These are phyloP conservation scores for Sebastes goodei DNA, from an alignment of 2,797 vertebrate species.

Conservation along the genomic window DNA sequence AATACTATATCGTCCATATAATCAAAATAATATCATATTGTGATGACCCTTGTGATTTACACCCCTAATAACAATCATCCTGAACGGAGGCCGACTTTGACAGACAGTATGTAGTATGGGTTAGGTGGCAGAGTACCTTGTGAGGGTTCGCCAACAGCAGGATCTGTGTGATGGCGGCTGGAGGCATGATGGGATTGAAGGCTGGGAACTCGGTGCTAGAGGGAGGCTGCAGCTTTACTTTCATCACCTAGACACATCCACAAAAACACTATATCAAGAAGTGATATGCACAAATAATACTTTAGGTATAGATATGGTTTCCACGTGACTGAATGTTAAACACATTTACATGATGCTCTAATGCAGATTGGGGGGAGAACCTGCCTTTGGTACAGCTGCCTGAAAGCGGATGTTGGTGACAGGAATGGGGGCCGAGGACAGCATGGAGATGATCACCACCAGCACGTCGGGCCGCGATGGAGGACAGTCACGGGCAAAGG, in stretches of 20 bases:
- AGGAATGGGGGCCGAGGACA: slow-evolving; percentile 92
- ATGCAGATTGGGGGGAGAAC: not conserved
- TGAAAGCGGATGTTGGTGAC: slow-evolving; percentile 95
- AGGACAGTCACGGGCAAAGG: slow-evolving; percentile 91
- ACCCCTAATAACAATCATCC: not conserved
- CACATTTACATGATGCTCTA: not conserved
- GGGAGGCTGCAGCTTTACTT: slow-evolving; percentile 95
- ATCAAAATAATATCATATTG: too few relatives aligned
- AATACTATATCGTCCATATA: too few relatives aligned
- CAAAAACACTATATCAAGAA: not conserved
- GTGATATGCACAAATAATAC: not conserved
- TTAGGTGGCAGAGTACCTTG: slow-evolving; percentile 82
- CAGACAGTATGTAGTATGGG: too few relatives aligned
- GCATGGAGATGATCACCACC: slow-evolving; percentile 98
- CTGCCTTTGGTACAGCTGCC: slow-evolving; percentile 96
- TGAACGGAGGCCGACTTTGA: not conserved
- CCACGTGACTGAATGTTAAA: not conserved
- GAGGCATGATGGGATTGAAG: slow-evolving; percentile 94
- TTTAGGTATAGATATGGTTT: not conserved
- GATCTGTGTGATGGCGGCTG: slow-evolving; percentile 94
- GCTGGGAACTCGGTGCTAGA: slow-evolving; percentile 92
- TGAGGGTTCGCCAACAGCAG: slow-evolving; percentile 95
- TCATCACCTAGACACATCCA: slow-evolving; percentile 87
- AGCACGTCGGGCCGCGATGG: slow-evolving; percentile 90
- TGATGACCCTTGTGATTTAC: too few relatives aligned